phyloP scores from a whole-genome alignment of 1,140 invertebrate species.

The Pristionchus pacificus region DNA sequence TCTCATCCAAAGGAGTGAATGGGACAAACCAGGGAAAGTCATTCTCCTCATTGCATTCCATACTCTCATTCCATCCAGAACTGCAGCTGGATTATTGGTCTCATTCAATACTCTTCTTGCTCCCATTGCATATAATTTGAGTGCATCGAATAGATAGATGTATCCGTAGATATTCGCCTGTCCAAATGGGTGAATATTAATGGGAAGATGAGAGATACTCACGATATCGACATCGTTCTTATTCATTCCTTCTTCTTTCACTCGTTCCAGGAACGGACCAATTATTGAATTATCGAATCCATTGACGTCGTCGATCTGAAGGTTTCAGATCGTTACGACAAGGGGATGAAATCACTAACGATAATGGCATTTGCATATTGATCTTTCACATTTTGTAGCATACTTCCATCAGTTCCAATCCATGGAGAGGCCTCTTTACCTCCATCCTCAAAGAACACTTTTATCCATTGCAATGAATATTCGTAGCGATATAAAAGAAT shows the following conservation, averaged over 20 bases:
- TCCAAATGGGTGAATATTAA: too few species aligned
- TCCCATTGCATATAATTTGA: conserved; percentile 52
- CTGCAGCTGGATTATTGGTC: conserved; percentile 26
- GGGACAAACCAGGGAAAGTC: conserved; percentile 40
- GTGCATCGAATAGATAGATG: conserved; percentile 49
- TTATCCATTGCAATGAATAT: conserved; percentile 4
- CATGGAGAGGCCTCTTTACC: conserved; percentile 49
- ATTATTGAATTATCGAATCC: conserved; percentile 52
- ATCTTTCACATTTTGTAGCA: conserved; percentile 42
- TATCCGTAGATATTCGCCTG: conserved; percentile 55
- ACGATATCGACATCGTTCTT: conserved; percentile 49
- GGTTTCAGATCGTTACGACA: not conserved
- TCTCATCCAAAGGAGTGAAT: not conserved
- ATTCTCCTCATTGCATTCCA: conserved; percentile 54
- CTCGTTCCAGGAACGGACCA: conserved; percentile 38
- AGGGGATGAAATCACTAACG: too few species aligned
- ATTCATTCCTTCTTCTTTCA: conserved; percentile 45
- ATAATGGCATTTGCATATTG: conserved; percentile 48
- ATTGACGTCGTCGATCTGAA: conserved; percentile 54
- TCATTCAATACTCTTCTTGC: conserved; percentile 43
- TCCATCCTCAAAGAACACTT: conserved; percentile 18
- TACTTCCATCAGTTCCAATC: conserved; percentile 46
- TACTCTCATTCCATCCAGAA: conserved; percentile 40
- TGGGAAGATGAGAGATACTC: too few species aligned
- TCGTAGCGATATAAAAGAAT: too few species aligned